phyloP scores from a whole-genome alignment of 2,888 invertebrate species.

The Apotomis turbidana region DNA sequence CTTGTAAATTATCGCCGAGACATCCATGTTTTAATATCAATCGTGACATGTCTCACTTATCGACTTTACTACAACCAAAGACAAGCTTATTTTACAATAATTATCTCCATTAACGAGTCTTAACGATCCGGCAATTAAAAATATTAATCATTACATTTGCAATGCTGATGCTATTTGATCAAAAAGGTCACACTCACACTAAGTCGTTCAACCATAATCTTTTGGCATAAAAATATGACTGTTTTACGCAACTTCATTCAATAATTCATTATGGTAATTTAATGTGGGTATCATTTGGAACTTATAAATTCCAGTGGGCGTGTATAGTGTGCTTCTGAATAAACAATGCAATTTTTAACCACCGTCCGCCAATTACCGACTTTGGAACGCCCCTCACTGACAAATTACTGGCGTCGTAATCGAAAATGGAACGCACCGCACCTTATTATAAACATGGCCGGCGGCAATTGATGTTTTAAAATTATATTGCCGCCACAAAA shows the following conservation, averaged over 20 bases:
- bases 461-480: constrained; percentile 7
- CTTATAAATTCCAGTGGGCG: constrained; percentile 50
- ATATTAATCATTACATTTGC: neutral
- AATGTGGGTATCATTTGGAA: constrained; percentile 41
- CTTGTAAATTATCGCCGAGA: neutral
- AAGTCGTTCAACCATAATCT: constrained; percentile 9
- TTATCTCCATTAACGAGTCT: constrained; percentile 12
- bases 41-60: constrained; percentile 20
- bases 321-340: constrained; percentile 46
- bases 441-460: constrained; percentile 51
- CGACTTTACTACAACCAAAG: neutral
- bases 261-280: constrained; percentile 40
- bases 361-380: constrained; percentile 70
- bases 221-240: constrained; percentile 33
- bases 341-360: constrained; percentile 63
- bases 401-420: constrained; percentile 63
- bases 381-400: constrained; percentile 71
- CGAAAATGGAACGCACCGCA: constrained; percentile 49
- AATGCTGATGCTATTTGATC: neutral
- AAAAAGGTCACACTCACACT: neutral
- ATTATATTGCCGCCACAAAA: constrained; percentile 19
- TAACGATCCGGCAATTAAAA: constrained; percentile 17
- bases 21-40: neutral
- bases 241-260: constrained; percentile 36
- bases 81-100: constrained; percentile 28